These are phyloP conservation scores for Metaphire vulgaris DNA, from an alignment of 1,140 invertebrate species.

Conservation along the genomic window DNA sequence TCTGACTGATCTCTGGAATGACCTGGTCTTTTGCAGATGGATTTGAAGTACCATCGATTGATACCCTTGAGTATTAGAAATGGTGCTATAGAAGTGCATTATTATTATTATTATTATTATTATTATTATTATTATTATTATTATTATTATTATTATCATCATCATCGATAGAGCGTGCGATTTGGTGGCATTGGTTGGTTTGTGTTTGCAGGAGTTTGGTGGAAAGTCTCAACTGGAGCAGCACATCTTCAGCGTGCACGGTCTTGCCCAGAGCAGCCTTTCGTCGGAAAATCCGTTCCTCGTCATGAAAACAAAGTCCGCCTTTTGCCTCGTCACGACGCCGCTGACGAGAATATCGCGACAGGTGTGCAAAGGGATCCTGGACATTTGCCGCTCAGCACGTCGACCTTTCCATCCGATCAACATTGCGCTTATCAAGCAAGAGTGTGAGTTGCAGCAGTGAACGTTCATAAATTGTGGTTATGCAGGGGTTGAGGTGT, in stretches of 20 bases:
- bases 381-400: slow-evolving; percentile 75
- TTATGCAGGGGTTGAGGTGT: too few species aligned
- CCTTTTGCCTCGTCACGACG: slow-evolving; percentile 84
- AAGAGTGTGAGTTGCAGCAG: slow-evolving; percentile 47
- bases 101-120: not conserved
- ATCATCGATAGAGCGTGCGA: not conserved
- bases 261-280: slow-evolving; percentile 62
- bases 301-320: slow-evolving; percentile 92
- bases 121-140: not conserved
- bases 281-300: slow-evolving; percentile 69
- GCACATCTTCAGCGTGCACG: slow-evolving; percentile 86
- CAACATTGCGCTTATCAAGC: slow-evolving; percentile 73
- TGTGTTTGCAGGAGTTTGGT: slow-evolving; percentile 68
- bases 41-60: not conserved
- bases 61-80: not conserved
- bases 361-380: slow-evolving; percentile 58
- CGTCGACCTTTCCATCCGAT: slow-evolving; percentile 78
- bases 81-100: too few species aligned
- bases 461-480: too few species aligned
- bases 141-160: not conserved
- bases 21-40: too few species aligned
- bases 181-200: slow-evolving; percentile 21
- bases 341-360: slow-evolving; percentile 78
- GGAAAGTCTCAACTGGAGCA: slow-evolving; percentile 81
- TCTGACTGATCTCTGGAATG: too few species aligned